Base-by-base conservation (phyloP, 2,113 vertebrate species). In the Anarhynchus alexandrinus region DNA sequence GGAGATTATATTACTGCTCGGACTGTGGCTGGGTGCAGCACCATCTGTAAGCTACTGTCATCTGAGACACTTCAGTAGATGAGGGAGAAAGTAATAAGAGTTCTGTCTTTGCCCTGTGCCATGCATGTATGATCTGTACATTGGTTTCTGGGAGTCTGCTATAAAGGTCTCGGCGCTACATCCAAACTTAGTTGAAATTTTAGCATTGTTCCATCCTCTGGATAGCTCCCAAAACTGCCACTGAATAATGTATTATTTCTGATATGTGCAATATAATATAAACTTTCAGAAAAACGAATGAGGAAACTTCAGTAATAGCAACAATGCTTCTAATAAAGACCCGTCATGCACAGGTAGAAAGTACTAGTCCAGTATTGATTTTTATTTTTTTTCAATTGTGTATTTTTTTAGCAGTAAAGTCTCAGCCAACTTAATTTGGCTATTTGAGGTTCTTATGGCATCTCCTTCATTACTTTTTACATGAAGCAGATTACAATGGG, bases 81-180 rank as follows among this genome's bases (percentile, higher is more conserved):
- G 55, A 52, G 51, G 29, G 65, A 79, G 34, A 36, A 47, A 22
- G 49, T 25, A 54, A 8, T 2, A 17, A 17, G 57, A 71, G 26
- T 38, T 76, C 2, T 3, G 47, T 9, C 34, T 57, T 36, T 77
- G 52, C 49, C 72, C 15, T 5, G 6, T 15, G 66, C 55, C 11
- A 4, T 3, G 23, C 11, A 5, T 3, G 6, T 55, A 1, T 22
- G 34, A 45, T 34, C 12, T 23, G 51, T 61, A 9, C 10, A 2
- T 8, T 42, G 52, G 22, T 54, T 81, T 43, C 52, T 58, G 38
- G 47, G 26, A 58, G 62, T 32, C 47, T 81, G 52, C 57, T 29
- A 2, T 52, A 80, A 11, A 2, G 3, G 29, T 40, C 38, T 80
- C 11, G 10, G 55, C 0, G 1, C 40, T 62, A 17, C 34, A 64